Evolutionary conservation across 1,140 invertebrate genomes (phyloP).

Genomic region (Listronotus bonariensis): DNA sequence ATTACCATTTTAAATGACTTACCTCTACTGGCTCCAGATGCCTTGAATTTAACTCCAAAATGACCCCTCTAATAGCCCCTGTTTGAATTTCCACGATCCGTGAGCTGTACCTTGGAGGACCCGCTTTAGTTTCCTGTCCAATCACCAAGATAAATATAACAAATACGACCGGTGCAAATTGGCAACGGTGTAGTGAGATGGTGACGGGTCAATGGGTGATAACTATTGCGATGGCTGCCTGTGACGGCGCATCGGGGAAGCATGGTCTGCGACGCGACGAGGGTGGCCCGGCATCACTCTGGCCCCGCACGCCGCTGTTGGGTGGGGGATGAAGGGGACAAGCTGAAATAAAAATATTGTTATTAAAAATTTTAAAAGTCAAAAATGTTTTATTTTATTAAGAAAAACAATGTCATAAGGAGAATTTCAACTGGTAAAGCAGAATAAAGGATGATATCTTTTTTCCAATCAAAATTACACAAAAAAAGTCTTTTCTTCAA

Average conservation of each 20-base stretch:
- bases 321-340: conserved; percentile 4
- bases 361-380: too few relatives aligned
- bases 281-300: conserved; percentile 30
- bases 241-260: conserved; percentile 30
- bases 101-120: conserved; percentile 62
- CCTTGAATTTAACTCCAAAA: conserved; percentile 74
- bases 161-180: conserved; percentile 8
- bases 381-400: too few relatives aligned
- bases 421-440: too few relatives aligned
- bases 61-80: conserved; percentile 71
- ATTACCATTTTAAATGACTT: conserved; percentile 53
- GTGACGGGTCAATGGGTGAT: neutral
- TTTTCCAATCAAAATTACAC: too few relatives aligned
- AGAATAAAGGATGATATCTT: too few relatives aligned
- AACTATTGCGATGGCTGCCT: conserved; percentile 14
- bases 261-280: conserved; percentile 24
- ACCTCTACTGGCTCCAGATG: conserved; percentile 80
- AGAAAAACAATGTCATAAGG: too few relatives aligned
- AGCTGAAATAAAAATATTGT: conserved; percentile 8
- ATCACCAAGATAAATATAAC: conserved; percentile 5
- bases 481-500: too few relatives aligned
- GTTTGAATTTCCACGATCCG: conserved; percentile 68
- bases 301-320: conserved; percentile 5
- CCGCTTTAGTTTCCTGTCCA: conserved; percentile 13
- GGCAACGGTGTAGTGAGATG: neutral